phyloP scores from a whole-genome alignment of 2,888 invertebrate genomes.

The Schrankia costaestrigalis region DNA sequence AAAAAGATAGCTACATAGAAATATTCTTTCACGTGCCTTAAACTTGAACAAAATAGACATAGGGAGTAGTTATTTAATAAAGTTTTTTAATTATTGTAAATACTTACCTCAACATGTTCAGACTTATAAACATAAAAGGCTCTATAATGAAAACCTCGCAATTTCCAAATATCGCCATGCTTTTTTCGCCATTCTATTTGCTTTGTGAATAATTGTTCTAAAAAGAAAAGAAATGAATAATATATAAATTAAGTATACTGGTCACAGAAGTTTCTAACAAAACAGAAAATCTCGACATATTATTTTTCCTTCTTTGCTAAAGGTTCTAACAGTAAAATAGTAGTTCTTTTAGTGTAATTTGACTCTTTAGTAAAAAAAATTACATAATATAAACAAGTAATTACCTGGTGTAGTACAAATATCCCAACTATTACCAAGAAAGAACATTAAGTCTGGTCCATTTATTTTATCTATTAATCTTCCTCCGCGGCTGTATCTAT shows the following conservation, averaged over 20 bases:
- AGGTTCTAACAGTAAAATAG: not conserved
- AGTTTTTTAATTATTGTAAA: not conserved
- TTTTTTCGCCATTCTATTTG: slow-evolving; percentile 9
- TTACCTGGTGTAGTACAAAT: slow-evolving; percentile 20
- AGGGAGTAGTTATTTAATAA: not conserved
- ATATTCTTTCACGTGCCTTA: not conserved
- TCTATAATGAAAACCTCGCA: not conserved
- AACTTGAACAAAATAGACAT: not conserved
- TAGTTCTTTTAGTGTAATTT: not conserved
- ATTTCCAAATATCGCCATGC: slow-evolving; percentile 1
- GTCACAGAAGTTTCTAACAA: too few relatives aligned
- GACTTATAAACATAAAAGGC: slow-evolving; percentile 3
- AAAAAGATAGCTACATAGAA: too few relatives aligned
- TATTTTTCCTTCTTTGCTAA: too few relatives aligned
- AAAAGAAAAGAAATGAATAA: slow-evolving; percentile 1
- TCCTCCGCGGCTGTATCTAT: slow-evolving; percentile 13
- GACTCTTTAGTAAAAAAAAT: not conserved
- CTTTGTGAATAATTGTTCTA: slow-evolving; percentile 13
- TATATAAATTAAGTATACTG: not conserved
- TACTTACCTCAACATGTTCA: slow-evolving; percentile 4
- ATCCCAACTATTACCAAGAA: slow-evolving; percentile 19
- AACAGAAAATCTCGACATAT: too few relatives aligned
- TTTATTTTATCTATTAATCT: slow-evolving; percentile 20
- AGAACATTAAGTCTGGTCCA: slow-evolving; percentile 14
- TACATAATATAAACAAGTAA: slow-evolving; percentile 4